These are phyloP conservation scores for Cheirogaleus major DNA, from an alignment of 2,797 vertebrate species.

Conservation along the genomic window DNA sequence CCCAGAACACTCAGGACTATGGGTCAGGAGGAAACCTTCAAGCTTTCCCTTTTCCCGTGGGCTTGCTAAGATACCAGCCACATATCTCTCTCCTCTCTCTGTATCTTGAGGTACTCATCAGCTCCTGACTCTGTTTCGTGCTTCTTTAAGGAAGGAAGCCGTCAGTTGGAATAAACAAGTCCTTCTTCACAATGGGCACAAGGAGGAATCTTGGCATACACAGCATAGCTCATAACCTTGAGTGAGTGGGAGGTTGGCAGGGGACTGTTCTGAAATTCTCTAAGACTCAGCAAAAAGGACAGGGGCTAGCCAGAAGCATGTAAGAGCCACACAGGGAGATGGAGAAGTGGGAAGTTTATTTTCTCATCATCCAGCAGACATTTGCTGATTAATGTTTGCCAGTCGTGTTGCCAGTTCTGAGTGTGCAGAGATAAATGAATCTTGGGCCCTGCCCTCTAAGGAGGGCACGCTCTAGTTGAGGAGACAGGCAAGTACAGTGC, in stretches of 20 bases:
- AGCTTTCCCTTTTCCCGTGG: not conserved
- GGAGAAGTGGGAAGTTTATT: not conserved
- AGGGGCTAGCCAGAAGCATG: not conserved
- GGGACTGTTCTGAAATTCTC: constrained; percentile 4
- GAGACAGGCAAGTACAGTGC: not conserved
- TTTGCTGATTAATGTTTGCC: not conserved
- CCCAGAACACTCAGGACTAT: not conserved
- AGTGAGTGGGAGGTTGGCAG: not conserved
- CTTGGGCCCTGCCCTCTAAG: not conserved
- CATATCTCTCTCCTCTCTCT: not conserved
- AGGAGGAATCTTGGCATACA: not conserved
- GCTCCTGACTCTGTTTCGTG: not conserved
- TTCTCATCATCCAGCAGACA: not conserved
- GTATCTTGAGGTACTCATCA: not conserved
- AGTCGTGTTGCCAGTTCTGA: not conserved
- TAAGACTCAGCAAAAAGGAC: not conserved
- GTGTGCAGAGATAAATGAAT: not conserved
- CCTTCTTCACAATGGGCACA: not conserved
- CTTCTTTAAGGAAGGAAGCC: not conserved
- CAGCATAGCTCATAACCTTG: not conserved
- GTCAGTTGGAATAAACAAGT: not conserved
- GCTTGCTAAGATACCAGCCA: not conserved
- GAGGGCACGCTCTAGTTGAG: not conserved
- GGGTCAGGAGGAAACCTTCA: not conserved
- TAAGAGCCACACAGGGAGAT: not conserved